Evolutionary conservation across 2,888 invertebrate species (phyloP), one percentile per base, ranked within the genome.

Genomic region (Ectemnius cavifrons): DNA sequence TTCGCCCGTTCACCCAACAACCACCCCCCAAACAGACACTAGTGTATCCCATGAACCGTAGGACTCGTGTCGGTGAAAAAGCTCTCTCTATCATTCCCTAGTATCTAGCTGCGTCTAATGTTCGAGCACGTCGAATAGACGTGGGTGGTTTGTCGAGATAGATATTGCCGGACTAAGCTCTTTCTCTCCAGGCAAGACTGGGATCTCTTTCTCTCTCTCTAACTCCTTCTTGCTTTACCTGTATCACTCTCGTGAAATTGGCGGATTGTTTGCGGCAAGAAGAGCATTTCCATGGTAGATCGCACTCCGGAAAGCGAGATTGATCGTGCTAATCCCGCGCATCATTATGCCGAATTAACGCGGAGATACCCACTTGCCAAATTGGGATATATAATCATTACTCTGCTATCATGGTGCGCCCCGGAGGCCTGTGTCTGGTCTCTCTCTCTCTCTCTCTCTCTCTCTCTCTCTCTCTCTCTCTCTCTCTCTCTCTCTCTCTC

Each of bases 311-410:
- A 52, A 52, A 16, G 52, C 52, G 52, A 13, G 16, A 52, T 52
- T 52, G 52, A 52, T 52, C 52, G 52, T 6, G n/a, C 16, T 16
- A 52, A 52, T 52, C 52, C 52, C 52, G 16, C 52, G 52, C 52
- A 52, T 52, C 52, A 52, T 52, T 52, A 52, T 52, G 52, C 52
- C 52, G 62, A 77, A 77, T 75, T 75, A 71, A 68, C 75, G 20
- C 63, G 65, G 18, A 58, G 59, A 46, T 67, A 65, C 71, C 65
- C 56, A 65, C 67, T 76, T 76, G 52, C 27, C 52, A 71, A 75
- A 71, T 71, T 67, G 20, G 27, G 3, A 14, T 61, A 61, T 45
- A 61, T n/a, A 60, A 27, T 28, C 16, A 11, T 52, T 1, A 6
- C 52, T 6, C 8, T 5, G 16, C 52, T 52, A 52, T 13, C 52